Evolutionary conservation across 2,113 vertebrate genomes (phyloP).

Genomic region (Cyanoderma ruficeps): DNA sequence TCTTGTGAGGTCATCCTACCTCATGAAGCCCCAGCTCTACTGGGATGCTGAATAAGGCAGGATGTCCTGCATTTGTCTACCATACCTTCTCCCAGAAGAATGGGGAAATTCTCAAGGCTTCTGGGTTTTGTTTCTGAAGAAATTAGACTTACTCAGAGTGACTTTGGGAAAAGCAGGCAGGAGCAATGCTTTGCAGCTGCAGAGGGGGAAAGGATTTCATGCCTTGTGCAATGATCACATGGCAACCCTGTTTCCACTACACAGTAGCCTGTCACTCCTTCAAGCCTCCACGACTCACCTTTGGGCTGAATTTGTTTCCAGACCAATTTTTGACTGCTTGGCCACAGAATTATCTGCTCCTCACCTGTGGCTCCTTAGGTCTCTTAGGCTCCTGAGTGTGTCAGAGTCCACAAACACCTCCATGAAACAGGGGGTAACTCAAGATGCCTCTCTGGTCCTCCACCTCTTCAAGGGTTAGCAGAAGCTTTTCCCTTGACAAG

Average conservation of each 20-base stretch:
- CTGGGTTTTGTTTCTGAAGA: neutral
- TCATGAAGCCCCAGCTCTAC: neutral
- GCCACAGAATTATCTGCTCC: accelerated
- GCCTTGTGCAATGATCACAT: accelerated
- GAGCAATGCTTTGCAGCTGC: neutral
- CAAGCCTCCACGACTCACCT: neutral
- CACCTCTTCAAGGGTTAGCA: neutral
- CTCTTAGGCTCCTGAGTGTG: neutral
- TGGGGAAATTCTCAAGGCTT: neutral
- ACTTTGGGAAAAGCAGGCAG: neutral
- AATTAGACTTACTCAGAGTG: neutral
- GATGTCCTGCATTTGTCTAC: neutral
- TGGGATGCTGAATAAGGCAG: neutral
- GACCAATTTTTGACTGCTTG: neutral
- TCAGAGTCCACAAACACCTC: neutral
- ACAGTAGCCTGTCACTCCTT: neutral
- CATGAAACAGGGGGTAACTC: neutral
- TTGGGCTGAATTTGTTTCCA: neutral
- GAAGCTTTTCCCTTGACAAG: neutral
- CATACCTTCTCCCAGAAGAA: neutral
- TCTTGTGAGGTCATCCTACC: neutral
- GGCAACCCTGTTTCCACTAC: neutral
- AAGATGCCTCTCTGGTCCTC: neutral
- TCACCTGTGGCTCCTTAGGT: neutral
- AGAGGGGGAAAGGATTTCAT: neutral